Percentiles rank a stretch among this genome's conserved stretches.
phyloP scores from a whole-genome alignment of 1,140 invertebrate species.

The Pseudomyrmex dendroicus region DNA sequence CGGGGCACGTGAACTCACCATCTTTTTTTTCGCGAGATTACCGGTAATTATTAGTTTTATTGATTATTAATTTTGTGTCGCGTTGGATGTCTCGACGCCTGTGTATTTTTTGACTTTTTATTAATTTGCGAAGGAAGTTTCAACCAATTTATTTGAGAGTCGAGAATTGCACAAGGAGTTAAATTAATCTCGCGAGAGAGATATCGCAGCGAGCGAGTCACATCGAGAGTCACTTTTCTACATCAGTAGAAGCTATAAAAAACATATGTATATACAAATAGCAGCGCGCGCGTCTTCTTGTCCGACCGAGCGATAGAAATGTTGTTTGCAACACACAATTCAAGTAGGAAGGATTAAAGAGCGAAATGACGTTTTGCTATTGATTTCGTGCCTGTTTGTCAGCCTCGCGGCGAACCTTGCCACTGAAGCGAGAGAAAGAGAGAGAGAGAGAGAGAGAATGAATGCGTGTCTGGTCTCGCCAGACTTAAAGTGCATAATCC shows the following conservation, averaged over 20 bases:
- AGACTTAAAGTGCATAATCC: conserved; percentile 10
- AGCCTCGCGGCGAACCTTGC: not conserved
- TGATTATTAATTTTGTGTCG: no score
- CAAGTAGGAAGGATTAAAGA: conserved; percentile 47
- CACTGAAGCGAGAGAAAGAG: not conserved
- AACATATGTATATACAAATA: not conserved
- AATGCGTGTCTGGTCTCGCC: not conserved
- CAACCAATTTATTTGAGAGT: not conserved
- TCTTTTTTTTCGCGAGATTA: not conserved
- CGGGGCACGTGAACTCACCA: not conserved
- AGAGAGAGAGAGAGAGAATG: not conserved
- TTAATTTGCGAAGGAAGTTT: no score
- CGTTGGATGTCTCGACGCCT: no score
- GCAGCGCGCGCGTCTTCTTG: not conserved
- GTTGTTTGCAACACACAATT: conserved; percentile 22
- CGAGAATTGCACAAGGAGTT: not conserved
- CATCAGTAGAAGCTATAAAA: not conserved
- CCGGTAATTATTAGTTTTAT: not conserved
- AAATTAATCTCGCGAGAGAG: not conserved
- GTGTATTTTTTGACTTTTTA: no score
- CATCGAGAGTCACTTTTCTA: not conserved
- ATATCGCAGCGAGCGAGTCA: no score
- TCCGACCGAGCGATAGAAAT: conserved; percentile 11
- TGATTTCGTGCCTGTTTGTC: conserved; percentile 39
- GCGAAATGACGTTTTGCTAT: conserved; percentile 44